Conservation (phyloP, 2,113 vertebrate species). For the Chascanopsetta lugubris region DNA sequence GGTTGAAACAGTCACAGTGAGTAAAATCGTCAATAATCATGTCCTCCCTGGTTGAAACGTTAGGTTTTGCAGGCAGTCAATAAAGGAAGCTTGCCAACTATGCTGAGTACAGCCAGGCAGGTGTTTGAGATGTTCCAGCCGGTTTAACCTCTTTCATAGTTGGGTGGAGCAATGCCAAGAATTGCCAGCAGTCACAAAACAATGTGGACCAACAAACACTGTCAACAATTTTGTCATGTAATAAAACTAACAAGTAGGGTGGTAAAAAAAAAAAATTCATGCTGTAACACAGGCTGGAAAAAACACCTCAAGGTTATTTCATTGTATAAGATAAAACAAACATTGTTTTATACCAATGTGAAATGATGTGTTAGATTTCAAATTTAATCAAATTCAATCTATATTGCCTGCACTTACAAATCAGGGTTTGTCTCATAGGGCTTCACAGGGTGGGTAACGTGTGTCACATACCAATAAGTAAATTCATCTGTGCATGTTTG, state of each 20-base stretch:
- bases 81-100: background rate
- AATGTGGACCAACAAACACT: background rate
- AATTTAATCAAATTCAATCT: too few species aligned
- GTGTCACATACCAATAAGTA: too few species aligned
- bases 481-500: background rate
- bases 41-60: too few species aligned
- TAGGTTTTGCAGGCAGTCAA: too few species aligned
- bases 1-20: background rate
- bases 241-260: background rate
- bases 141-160: conserved; percentile 7
- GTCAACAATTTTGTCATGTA: too few species aligned
- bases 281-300: background rate
- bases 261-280: too few species aligned
- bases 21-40: too few species aligned
- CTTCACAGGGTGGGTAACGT: too few species aligned
- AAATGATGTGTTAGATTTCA: too few species aligned
- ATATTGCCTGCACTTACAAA: too few species aligned
- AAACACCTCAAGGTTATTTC: background rate
- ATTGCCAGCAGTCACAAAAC: background rate
- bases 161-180: background rate
- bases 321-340: background rate
- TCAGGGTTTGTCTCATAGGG: too few species aligned
- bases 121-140: background rate
- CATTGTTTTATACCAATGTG: too few species aligned
- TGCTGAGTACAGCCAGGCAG: background rate